Evolutionary conservation across 2,113 vertebrate genomes (phyloP).

Genomic region (Marmota monax): DNA sequence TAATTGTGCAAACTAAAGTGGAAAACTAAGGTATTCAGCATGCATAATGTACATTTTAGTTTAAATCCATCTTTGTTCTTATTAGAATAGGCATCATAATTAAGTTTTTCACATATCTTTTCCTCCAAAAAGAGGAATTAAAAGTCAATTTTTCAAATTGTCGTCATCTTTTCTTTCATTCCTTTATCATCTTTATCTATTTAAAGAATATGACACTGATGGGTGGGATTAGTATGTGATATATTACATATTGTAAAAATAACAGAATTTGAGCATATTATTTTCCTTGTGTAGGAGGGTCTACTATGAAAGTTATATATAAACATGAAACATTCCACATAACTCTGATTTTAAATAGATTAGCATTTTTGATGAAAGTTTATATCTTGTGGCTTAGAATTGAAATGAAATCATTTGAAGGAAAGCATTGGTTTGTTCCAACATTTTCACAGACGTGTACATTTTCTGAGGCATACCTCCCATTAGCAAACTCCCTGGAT

Average conservation of each 20-base stretch:
- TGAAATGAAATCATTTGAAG: conserved; percentile 80
- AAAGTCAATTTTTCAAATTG: conserved; percentile 65
- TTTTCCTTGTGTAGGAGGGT: conserved; percentile 75
- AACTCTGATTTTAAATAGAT: conserved; percentile 82
- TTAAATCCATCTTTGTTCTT: conserved; percentile 54
- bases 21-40: not conserved
- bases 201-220: conserved; percentile 70
- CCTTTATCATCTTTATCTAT: conserved; percentile 70
- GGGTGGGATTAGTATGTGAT: conserved; percentile 65
- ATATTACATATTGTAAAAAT: conserved; percentile 78
- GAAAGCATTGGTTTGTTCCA: conserved; percentile 76
- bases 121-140: conserved; percentile 23
- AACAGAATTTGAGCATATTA: conserved; percentile 81
- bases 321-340: conserved; percentile 83
- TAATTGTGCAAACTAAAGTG: not conserved
- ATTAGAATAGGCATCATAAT: conserved; percentile 51
- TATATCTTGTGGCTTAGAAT: conserved; percentile 80
- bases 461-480: conserved; percentile 69
- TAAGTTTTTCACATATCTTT: conserved; percentile 60
- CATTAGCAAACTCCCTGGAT: conserved; percentile 70
- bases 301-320: conserved; percentile 84
- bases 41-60: not conserved
- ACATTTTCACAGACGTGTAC: conserved; percentile 71
- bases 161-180: conserved; percentile 54
- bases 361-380: conserved; percentile 84